Conservation (phyloP, 2,797 vertebrate genomes). For the Iguana delicatissima region DNA sequence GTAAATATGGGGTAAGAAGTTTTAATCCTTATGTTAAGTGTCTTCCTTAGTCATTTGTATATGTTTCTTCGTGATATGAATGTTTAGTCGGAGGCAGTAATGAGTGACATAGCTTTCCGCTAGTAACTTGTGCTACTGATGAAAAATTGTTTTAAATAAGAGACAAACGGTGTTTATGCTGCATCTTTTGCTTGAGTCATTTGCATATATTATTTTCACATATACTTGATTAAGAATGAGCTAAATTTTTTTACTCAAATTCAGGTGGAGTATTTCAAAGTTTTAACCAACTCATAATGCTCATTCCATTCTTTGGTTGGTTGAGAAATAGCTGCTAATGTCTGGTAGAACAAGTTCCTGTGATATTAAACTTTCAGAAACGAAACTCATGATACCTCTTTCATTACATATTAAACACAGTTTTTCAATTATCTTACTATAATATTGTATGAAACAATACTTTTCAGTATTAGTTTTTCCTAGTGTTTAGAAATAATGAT, state of each 20-base stretch:
- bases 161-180: conserved; percentile 58
- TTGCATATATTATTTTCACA: conserved; percentile 62
- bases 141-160: conserved; percentile 39
- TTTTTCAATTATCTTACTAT: conserved; percentile 47
- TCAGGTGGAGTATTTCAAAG: conserved; percentile 34
- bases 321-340: conserved; percentile 29
- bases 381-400: conserved; percentile 52
- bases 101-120: conserved; percentile 49
- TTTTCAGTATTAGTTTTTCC: conserved; percentile 44
- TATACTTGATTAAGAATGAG: conserved; percentile 56
- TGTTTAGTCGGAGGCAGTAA: conserved; percentile 57
- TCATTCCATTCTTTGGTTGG: background rate
- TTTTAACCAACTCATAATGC: conserved; percentile 28
- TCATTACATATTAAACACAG: conserved; percentile 33
- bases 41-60: conserved; percentile 67
- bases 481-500: background rate
- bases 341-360: conserved; percentile 26
- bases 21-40: conserved; percentile 80
- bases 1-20: conserved; percentile 99
- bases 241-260: conserved; percentile 31
- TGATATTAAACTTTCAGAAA: conserved; percentile 50
- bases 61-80: conserved; percentile 63
- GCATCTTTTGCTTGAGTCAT: conserved; percentile 71
- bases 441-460: conserved; percentile 48
- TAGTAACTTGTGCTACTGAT: conserved; percentile 37